Percentiles rank a stretch among this genome's conserved stretches.
Evolutionary conservation across 1,140 invertebrate species (phyloP).

Genomic region (Nasonia longicornis): DNA sequence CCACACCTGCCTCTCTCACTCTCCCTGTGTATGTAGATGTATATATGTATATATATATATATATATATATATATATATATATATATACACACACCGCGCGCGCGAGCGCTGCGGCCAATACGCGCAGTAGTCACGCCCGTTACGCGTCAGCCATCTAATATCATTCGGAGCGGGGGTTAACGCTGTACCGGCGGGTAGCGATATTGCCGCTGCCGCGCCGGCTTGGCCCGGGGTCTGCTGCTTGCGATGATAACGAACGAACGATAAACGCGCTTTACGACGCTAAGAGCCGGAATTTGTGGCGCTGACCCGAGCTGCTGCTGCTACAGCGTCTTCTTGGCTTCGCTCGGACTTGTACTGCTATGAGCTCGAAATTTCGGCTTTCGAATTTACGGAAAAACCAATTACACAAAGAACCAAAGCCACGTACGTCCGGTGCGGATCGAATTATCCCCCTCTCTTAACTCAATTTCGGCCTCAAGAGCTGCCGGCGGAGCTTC

Average conservation of each 20-base stretch:
- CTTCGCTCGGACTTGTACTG: background rate
- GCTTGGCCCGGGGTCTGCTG: background rate
- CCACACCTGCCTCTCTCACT: background rate
- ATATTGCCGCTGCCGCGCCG: background rate
- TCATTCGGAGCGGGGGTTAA: background rate
- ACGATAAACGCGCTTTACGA: slow-evolving; percentile 27
- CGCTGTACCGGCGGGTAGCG: background rate
- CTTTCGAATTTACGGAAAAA: no score
- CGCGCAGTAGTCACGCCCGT: slow-evolving; percentile 5
- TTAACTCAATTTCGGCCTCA: background rate
- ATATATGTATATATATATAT: background rate
- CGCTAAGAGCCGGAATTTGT: slow-evolving; percentile 13
- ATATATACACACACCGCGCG: no score
- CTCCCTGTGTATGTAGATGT: background rate
- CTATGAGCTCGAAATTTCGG: no score
- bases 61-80: background rate
- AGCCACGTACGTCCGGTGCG: background rate
- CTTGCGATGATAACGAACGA: slow-evolving; percentile 11
- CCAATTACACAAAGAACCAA: background rate
- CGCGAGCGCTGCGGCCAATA: background rate
- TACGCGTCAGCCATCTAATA: slow-evolving; percentile 26
- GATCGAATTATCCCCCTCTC: background rate
- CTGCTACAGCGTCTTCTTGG: background rate
- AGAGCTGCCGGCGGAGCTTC: background rate
- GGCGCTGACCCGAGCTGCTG: background rate